A percentile compares a stretch with the other conserved stretches of the same genome.
phyloP scores from a whole-genome alignment of 2,797 vertebrate species.

The Lophura swinhoii region DNA sequence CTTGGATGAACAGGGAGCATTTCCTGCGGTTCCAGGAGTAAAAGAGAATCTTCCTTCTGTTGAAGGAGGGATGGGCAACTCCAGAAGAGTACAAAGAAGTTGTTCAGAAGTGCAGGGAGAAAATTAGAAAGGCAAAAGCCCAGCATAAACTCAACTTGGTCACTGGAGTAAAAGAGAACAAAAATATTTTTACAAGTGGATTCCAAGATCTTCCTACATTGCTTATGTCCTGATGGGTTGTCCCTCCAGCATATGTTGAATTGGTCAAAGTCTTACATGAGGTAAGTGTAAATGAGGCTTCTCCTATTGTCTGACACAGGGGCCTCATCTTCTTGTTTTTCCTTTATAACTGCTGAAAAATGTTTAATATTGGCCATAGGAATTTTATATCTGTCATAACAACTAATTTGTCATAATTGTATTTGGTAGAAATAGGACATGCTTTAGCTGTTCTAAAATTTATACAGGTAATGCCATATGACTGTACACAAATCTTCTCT shows the following conservation, averaged over 20 bases:
- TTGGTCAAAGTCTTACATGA: background rate
- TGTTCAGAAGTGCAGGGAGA: background rate
- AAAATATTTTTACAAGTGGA: background rate
- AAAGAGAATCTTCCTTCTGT: too few species aligned
- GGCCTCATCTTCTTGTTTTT: too few species aligned
- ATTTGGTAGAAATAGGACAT: background rate
- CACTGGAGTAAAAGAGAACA: too few species aligned
- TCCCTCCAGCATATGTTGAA: background rate
- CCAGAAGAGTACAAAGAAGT: too few species aligned
- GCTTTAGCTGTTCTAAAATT: constrained; percentile 12
- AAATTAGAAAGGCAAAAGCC: background rate
- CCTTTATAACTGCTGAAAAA: background rate
- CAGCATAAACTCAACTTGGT: too few species aligned
- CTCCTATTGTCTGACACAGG: too few species aligned
- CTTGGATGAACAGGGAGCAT: too few species aligned
- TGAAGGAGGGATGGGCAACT: too few species aligned
- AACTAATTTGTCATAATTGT: background rate
- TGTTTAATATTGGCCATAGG: background rate
- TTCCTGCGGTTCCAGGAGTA: too few species aligned
- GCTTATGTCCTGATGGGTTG: background rate
- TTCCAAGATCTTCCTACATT: background rate
- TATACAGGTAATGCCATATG: background rate
- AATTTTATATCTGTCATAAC: background rate
- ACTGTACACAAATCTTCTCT: background rate
- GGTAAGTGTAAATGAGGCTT: too few species aligned